These are phyloP conservation scores for Alaudala cheleensis DNA, from an alignment of 2,113 vertebrate species.

Conservation along the genomic window DNA sequence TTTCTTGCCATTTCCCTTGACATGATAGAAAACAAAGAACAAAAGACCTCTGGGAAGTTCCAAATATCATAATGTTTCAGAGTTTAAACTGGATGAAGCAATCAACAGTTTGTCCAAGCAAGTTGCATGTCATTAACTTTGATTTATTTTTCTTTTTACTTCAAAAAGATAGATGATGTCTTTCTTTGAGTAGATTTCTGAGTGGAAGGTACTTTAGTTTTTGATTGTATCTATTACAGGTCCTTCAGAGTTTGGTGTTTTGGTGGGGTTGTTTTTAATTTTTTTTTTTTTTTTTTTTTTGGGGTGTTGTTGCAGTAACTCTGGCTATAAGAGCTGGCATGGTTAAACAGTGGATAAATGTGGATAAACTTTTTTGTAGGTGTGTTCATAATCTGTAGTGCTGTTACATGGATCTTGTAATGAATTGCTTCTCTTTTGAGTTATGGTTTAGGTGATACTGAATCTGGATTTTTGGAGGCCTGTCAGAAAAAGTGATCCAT, in stretches of 20 bases:
- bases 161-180: neutral
- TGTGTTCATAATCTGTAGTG: neutral
- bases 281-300: neutral
- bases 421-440: neutral
- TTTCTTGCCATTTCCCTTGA: neutral
- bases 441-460: neutral
- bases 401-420: neutral
- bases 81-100: neutral
- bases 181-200: neutral
- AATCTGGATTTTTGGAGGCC: neutral
- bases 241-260: neutral
- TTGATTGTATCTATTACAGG: neutral
- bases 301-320: neutral
- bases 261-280: fast-evolving
- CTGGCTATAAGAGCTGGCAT: neutral
- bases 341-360: neutral
- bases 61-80: neutral
- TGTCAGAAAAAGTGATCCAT: neutral
- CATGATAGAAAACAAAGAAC: neutral
- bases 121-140: neutral
- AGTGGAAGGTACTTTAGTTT: neutral
- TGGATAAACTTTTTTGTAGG: neutral
- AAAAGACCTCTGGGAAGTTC: neutral
- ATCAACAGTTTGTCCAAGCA: neutral
- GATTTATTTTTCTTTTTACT: neutral